These are phyloP conservation scores for Cottus gobio DNA, from an alignment of 2,113 vertebrate species.

Conservation along the genomic window DNA sequence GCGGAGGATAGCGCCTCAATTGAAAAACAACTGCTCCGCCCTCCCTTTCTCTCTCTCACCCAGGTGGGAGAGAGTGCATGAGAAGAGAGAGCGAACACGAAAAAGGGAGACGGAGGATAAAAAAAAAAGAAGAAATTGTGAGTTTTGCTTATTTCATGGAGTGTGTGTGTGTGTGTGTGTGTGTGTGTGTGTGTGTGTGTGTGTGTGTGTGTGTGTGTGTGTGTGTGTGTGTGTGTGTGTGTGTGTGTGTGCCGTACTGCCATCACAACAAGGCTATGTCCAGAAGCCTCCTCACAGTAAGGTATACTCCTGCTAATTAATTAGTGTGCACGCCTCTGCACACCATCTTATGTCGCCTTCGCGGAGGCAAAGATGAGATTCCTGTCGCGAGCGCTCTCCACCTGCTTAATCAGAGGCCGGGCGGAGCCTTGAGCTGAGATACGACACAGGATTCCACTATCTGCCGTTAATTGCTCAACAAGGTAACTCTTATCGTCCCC, in stretches of 20 bases:
- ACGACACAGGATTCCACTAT: conserved; percentile 37
- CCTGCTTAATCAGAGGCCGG: conserved; percentile 69
- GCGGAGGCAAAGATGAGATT: conserved; percentile 69
- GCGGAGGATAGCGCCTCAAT: conserved; percentile 44
- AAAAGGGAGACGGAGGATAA: conserved; percentile 12
- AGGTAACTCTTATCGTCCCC: conserved; percentile 48
- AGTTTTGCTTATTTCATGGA: conserved; percentile 26
- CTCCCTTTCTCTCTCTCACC: not conserved
- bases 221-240: conserved; percentile 8
- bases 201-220: conserved; percentile 11
- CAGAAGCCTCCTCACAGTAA: conserved; percentile 31
- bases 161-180: conserved; percentile 14
- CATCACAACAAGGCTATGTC: conserved; percentile 27
- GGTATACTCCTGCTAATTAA: conserved; percentile 63
- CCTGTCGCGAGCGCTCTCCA: conserved; percentile 46
- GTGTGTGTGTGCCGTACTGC: too few species aligned
- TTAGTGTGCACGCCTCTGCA: conserved; percentile 69
- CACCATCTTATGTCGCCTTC: conserved; percentile 56
- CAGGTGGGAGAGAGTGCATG: conserved; percentile 22
- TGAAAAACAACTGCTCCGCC: conserved; percentile 52
- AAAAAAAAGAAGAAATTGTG: conserved; percentile 39
- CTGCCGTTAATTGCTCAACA: conserved; percentile 54
- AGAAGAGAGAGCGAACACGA: conserved; percentile 1
- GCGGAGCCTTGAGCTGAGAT: conserved; percentile 42
- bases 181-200: conserved; percentile 18